Evolutionary conservation across 2,888 invertebrate genomes (phyloP).

Genomic region (Phyllotreta striolata): DNA sequence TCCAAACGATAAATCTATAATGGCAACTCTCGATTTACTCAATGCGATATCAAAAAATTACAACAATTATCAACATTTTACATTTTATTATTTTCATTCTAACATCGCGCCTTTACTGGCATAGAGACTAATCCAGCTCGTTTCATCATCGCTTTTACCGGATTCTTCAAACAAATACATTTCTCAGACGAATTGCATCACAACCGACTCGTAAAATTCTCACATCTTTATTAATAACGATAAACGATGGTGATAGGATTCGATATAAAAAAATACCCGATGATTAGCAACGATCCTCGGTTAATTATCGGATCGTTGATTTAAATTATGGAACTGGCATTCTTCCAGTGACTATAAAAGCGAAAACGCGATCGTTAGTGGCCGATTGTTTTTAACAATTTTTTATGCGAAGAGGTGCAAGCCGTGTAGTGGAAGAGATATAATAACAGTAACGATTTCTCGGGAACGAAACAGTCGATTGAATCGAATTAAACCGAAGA

Average conservation of each 20-base stretch:
- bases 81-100: too few relatives aligned
- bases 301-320: constrained; percentile 25
- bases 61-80: background rate
- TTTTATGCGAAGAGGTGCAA: constrained; percentile 16
- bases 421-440: background rate
- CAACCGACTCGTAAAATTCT: constrained; percentile 6
- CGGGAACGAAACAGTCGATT: too few relatives aligned
- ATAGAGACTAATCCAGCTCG: too few relatives aligned
- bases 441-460: background rate
- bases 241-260: constrained; percentile 8
- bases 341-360: constrained; percentile 31
- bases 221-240: constrained; percentile 19
- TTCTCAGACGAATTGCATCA: constrained; percentile 14
- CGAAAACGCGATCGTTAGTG: constrained; percentile 32
- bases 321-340: constrained; percentile 26
- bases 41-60: background rate
- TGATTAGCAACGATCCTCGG: constrained; percentile 28
- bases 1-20: constrained; percentile 1
- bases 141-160: too few relatives aligned
- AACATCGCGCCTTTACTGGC: too few relatives aligned
- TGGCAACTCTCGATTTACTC: constrained; percentile 16
- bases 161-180: too few relatives aligned
- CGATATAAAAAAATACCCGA: constrained; percentile 17
- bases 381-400: constrained; percentile 27
- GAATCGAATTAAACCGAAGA: too few relatives aligned